Evolutionary conservation across 2,113 vertebrate genomes (phyloP).

Genomic region (Megaceryle torquata): DNA sequence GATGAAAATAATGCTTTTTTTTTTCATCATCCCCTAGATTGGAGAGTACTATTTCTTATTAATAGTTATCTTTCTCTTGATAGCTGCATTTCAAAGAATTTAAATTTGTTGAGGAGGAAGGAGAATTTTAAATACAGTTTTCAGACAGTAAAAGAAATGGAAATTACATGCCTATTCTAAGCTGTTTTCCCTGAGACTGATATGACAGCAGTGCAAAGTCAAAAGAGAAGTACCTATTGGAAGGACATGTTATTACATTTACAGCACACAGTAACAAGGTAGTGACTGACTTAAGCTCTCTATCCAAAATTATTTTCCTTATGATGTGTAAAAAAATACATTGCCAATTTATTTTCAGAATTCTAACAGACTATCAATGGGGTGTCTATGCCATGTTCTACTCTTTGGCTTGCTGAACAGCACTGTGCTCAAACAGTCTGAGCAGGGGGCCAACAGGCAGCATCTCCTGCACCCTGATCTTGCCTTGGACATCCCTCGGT

Average conservation of each 20-base stretch:
- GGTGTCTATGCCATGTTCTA: background rate
- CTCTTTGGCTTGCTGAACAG: background rate
- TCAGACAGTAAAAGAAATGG: background rate
- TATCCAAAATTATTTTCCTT: background rate
- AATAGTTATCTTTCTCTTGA: background rate
- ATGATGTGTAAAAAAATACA: background rate
- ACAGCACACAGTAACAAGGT: conserved; percentile 75
- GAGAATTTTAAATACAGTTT: background rate
- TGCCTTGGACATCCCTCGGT: background rate
- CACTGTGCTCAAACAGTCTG: background rate
- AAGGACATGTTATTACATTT: conserved; percentile 63
- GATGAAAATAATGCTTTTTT: background rate
- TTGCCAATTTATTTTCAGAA: background rate
- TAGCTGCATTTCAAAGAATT: background rate
- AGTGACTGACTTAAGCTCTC: background rate
- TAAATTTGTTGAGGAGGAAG: background rate
- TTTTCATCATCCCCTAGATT: background rate
- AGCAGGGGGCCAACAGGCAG: background rate
- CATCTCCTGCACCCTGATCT: background rate
- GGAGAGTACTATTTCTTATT: background rate
- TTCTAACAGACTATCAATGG: background rate
- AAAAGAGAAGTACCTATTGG: conserved; percentile 72
- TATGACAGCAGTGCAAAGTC: conserved; percentile 69
- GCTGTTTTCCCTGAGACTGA: conserved; percentile 52
- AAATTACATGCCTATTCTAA: background rate